A percentile compares a stretch with the other conserved stretches of the same genome.
These are phyloP conservation scores for Alloscopus bannaensis DNA, from an alignment of 2,888 invertebrate species.

Conservation along the genomic window DNA sequence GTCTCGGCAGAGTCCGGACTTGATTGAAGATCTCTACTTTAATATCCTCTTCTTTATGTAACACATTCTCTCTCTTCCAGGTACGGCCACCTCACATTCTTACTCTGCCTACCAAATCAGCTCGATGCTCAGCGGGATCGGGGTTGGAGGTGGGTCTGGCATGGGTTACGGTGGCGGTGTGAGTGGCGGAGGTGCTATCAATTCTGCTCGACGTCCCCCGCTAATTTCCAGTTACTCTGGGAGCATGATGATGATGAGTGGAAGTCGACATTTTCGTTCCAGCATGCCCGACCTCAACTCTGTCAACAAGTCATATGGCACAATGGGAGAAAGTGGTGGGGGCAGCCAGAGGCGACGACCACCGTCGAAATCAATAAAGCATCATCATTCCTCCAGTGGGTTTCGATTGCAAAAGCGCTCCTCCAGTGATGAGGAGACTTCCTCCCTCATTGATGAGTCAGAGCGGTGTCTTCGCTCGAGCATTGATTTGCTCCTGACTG, in stretches of 20 bases:
- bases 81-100: slow-evolving; percentile 36
- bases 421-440: slow-evolving; percentile 73
- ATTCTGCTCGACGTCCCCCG: slow-evolving; percentile 32
- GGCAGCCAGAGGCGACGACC: slow-evolving; percentile 58
- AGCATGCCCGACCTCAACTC: slow-evolving; percentile 67
- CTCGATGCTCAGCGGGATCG: slow-evolving; percentile 37
- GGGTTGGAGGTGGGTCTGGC: slow-evolving; percentile 3
- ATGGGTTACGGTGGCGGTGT: not conserved
- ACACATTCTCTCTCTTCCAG: slow-evolving; percentile 21
- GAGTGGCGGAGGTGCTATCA: slow-evolving; percentile 9
- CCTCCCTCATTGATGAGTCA: slow-evolving; percentile 72
- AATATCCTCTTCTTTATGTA: not conserved
- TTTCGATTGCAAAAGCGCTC: slow-evolving; percentile 67
- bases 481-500: slow-evolving; percentile 72
- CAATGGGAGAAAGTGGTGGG: slow-evolving; percentile 44
- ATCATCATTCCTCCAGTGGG: slow-evolving; percentile 44
- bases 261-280: slow-evolving; percentile 61
- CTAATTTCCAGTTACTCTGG: slow-evolving; percentile 45
- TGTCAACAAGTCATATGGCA: slow-evolving; percentile 43
- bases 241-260: slow-evolving; percentile 35
- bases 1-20: too few species aligned
- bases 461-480: slow-evolving; percentile 71
- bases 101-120: slow-evolving; percentile 57
- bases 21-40: slow-evolving; percentile 11
- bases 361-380: slow-evolving; percentile 55